Evolutionary conservation across 2,888 invertebrate genomes (phyloP).

Genomic region (Meteorus colon): DNA sequence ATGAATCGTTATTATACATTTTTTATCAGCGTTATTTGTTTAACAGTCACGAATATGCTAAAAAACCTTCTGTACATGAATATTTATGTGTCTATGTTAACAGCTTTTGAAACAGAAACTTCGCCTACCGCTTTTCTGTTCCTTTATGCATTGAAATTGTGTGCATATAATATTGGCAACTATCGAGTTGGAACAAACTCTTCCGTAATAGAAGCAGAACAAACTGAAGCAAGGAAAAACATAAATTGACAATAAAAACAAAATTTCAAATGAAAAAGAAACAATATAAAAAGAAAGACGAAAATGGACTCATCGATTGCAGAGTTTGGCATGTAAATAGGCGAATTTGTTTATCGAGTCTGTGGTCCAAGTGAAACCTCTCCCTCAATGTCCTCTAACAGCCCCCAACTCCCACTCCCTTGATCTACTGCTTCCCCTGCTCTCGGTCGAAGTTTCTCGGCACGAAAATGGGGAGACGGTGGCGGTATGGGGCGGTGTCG

Average conservation of each 20-base stretch:
- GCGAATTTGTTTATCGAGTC: constrained; percentile 37
- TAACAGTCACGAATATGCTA: neutral
- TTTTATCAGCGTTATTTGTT: neutral
- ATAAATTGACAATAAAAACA: constrained; percentile 13
- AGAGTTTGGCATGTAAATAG: constrained; percentile 38
- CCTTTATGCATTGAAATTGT: neutral
- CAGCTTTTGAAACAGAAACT: neutral
- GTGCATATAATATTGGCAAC: constrained; percentile 13
- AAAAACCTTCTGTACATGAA: neutral
- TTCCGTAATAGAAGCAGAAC: constrained; percentile 22
- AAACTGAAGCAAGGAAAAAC: constrained; percentile 3
- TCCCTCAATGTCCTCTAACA: neutral
- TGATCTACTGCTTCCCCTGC: neutral
- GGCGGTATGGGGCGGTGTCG: neutral
- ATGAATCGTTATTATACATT: too few species aligned
- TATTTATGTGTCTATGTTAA: neutral
- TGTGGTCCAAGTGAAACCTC: constrained; percentile 11
- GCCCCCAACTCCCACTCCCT: neutral
- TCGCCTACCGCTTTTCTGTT: neutral
- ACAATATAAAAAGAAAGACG: neutral
- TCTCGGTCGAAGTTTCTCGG: constrained; percentile 22
- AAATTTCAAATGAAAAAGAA: too few species aligned
- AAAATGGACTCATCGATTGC: constrained; percentile 27
- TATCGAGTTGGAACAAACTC: constrained; percentile 28
- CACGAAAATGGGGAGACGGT: neutral